A percentile compares a stretch with the other conserved stretches of the same genome.
Evolutionary conservation across 64 coral and sea anemone species (phyloP).

Genomic region (Actinia equina): DNA sequence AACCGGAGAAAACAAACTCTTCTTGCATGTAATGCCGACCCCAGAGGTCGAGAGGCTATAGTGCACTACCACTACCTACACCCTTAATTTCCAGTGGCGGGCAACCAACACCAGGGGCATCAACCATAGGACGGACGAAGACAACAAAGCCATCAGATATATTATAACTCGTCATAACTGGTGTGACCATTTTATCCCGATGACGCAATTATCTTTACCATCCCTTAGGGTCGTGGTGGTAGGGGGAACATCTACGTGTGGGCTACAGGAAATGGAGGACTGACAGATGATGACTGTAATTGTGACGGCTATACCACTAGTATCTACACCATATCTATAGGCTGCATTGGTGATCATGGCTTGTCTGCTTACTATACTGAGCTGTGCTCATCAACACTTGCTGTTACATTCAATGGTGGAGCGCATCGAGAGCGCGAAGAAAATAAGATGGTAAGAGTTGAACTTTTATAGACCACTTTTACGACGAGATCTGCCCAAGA

Average conservation of each 20-base stretch:
- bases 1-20: too few relatives aligned
- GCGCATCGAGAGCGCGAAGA: constrained; percentile 81
- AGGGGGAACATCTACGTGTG: constrained; percentile 88
- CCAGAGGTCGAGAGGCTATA: too few relatives aligned
- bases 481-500: too few relatives aligned
- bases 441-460: constrained; percentile 75
- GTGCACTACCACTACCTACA: too few relatives aligned
- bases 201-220: background rate
- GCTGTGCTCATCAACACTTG: constrained; percentile 79
- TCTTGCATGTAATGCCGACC: too few relatives aligned
- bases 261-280: constrained; percentile 86
- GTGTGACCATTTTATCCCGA: background rate
- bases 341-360: constrained; percentile 80
- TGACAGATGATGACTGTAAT: constrained; percentile 89
- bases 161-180: background rate
- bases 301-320: constrained; percentile 91
- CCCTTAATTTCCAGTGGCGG: too few relatives aligned
- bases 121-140: too few relatives aligned
- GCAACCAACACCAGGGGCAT: too few relatives aligned
- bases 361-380: constrained; percentile 90
- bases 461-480: too few relatives aligned
- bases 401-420: constrained; percentile 83
- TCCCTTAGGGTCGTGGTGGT: constrained; percentile 67
- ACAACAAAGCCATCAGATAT: too few relatives aligned
- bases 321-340: constrained; percentile 84